Evolutionary conservation across 2,797 vertebrate species (phyloP).

Genomic region (Pogonophryne albipinna): DNA sequence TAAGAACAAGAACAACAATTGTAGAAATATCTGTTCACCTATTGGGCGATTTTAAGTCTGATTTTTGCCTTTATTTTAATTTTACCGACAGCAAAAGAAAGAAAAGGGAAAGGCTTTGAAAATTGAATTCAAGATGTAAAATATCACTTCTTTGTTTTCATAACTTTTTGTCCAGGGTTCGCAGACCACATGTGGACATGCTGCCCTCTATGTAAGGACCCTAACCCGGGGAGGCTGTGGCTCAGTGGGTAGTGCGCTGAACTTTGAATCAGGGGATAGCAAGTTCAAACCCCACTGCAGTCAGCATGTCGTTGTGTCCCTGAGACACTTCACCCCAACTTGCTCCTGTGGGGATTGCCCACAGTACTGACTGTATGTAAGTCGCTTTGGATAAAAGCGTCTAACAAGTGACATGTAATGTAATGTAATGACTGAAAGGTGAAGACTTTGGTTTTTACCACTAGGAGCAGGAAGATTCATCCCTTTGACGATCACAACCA

Average conservation of each 20-base stretch:
- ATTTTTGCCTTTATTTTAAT: neutral
- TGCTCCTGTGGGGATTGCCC: too few species aligned
- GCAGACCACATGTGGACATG: neutral
- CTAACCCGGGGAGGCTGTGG: too few species aligned
- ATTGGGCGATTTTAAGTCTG: neutral
- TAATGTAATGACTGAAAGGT: neutral
- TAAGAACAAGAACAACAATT: neutral
- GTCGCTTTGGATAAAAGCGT: too few species aligned
- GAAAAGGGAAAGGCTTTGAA: neutral
- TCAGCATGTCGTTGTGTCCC: too few species aligned
- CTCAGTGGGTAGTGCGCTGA: too few species aligned
- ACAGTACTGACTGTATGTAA: too few species aligned
- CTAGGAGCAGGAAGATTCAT: slow-evolving; percentile 96
- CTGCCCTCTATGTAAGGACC: neutral
- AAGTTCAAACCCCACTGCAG: too few species aligned
- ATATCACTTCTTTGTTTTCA: neutral
- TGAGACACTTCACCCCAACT: too few species aligned
- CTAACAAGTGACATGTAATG: too few species aligned
- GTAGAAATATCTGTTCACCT: neutral
- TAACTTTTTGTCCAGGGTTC: neutral
- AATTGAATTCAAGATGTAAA: neutral
- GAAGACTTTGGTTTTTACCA: slow-evolving; percentile 79
- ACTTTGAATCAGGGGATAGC: too few species aligned
- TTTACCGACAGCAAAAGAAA: neutral
- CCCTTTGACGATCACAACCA: slow-evolving; percentile 92